A percentile compares a stretch with the other conserved stretches of the same genome.
These are phyloP conservation scores for Neuroterus valhalla DNA, from an alignment of 1,140 invertebrate genomes.

Conservation along the genomic window DNA sequence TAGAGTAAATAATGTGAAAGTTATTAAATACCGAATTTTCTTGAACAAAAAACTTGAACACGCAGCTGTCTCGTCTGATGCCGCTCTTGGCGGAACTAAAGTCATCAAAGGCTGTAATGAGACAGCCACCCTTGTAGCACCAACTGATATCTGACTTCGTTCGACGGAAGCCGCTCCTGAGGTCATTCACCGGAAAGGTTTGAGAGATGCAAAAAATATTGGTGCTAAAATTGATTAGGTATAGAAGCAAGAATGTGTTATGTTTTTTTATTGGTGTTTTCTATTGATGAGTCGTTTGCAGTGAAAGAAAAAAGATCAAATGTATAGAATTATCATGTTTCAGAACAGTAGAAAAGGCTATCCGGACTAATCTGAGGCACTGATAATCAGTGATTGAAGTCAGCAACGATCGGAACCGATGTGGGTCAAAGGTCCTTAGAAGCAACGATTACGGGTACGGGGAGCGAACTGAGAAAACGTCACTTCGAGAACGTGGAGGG, in stretches of 20 bases:
- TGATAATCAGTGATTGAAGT: slow-evolving; percentile 31
- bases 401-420: slow-evolving; percentile 38
- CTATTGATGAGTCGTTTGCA: not conserved
- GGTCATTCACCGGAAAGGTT: too few species aligned
- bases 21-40: not conserved
- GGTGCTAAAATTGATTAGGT: too few species aligned
- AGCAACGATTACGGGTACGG: slow-evolving; percentile 17
- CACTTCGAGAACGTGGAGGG: slow-evolving; percentile 54
- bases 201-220: too few species aligned
- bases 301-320: not conserved
- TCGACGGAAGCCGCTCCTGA: too few species aligned
- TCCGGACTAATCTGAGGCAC: slow-evolving; percentile 41
- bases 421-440: slow-evolving; percentile 48
- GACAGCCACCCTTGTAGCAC: too few species aligned
- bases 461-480: slow-evolving; percentile 37
- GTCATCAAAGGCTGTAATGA: not conserved
- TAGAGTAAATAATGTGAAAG: not conserved
- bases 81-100: not conserved
- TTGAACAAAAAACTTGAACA: not conserved
- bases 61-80: not conserved
- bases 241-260: too few species aligned
- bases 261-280: not conserved
- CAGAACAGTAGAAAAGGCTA: slow-evolving; percentile 33
- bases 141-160: too few species aligned
- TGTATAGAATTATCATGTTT: slow-evolving; percentile 36